A percentile compares a stretch with the other conserved stretches of the same genome.
These are phyloP conservation scores for Seriola quinqueradiata DNA, from an alignment of 2,113 vertebrate species.

Conservation along the genomic window DNA sequence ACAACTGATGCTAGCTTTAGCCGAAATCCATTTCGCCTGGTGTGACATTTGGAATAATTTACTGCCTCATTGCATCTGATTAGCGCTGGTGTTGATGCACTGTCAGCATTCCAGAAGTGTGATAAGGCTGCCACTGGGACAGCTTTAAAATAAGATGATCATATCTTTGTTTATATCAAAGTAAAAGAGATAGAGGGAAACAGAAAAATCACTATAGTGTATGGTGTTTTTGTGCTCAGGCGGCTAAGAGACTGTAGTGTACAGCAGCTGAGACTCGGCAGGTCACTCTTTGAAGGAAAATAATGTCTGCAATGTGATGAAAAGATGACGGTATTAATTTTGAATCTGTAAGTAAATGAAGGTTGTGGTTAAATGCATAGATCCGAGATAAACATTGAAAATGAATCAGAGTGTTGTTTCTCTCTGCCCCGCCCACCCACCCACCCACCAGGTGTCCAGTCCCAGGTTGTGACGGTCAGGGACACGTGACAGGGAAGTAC, in stretches of 20 bases:
- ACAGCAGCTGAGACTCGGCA: neutral
- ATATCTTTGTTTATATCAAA: constrained; percentile 63
- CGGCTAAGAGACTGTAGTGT: constrained; percentile 17
- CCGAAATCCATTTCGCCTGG: constrained; percentile 39
- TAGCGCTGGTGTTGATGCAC: constrained; percentile 45
- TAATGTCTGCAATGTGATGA: neutral
- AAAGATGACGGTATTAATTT: neutral
- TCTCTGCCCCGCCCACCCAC: neutral
- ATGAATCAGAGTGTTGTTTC: neutral
- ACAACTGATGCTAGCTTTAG: constrained; percentile 12
- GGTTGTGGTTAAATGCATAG: neutral
- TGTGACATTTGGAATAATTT: constrained; percentile 68
- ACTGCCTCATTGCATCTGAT: constrained; percentile 63
- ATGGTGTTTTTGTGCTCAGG: constrained; percentile 10
- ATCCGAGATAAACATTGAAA: neutral
- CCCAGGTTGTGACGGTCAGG: constrained; percentile 97
- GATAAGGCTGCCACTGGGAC: constrained; percentile 50
- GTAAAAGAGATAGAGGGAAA: constrained; percentile 5
- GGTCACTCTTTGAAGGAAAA: neutral
- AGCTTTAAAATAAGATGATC: constrained; percentile 56
- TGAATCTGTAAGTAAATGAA: neutral
- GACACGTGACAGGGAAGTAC: constrained; percentile 98
- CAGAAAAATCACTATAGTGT: constrained; percentile 18
- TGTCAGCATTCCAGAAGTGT: constrained; percentile 39
- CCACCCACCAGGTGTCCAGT: constrained; percentile 91